phyloP scores from a whole-genome alignment of 2,797 vertebrate genomes.

The Pangasius mekongensis region DNA sequence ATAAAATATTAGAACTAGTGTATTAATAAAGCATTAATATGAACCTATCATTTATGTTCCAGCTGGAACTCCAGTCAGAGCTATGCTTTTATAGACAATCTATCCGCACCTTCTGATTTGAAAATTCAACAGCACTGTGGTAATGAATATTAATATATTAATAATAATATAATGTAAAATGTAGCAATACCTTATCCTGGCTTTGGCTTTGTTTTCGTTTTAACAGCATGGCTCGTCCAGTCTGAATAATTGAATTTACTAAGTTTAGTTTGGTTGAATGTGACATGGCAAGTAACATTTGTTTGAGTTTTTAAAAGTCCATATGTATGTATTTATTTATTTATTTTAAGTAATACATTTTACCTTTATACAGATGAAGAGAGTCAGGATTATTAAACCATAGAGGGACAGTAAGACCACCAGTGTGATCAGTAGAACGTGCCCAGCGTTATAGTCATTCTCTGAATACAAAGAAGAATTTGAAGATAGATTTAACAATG shows the following conservation, averaged over 20 bases:
- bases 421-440: conserved; percentile 57
- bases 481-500: not conserved
- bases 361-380: conserved; percentile 74
- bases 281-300: not conserved
- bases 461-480: conserved; percentile 59
- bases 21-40: not conserved
- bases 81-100: not conserved
- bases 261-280: not conserved
- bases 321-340: not conserved
- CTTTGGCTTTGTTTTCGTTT: conserved; percentile 40
- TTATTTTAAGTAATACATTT: not conserved
- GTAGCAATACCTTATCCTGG: conserved; percentile 53
- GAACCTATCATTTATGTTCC: not conserved
- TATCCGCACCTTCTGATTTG: not conserved
- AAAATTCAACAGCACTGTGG: not conserved
- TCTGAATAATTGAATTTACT: conserved; percentile 58
- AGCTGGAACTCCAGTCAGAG: not conserved
- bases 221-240: conserved; percentile 32
- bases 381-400: conserved; percentile 60
- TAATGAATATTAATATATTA: not conserved
- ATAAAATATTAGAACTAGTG: not conserved
- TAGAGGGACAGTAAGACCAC: conserved; percentile 67
- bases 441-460: not conserved
- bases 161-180: conserved; percentile 1
- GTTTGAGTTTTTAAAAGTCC: no score